These are phyloP conservation scores for Arizona elegans DNA, from an alignment of 2,113 vertebrate genomes.

Conservation along the genomic window DNA sequence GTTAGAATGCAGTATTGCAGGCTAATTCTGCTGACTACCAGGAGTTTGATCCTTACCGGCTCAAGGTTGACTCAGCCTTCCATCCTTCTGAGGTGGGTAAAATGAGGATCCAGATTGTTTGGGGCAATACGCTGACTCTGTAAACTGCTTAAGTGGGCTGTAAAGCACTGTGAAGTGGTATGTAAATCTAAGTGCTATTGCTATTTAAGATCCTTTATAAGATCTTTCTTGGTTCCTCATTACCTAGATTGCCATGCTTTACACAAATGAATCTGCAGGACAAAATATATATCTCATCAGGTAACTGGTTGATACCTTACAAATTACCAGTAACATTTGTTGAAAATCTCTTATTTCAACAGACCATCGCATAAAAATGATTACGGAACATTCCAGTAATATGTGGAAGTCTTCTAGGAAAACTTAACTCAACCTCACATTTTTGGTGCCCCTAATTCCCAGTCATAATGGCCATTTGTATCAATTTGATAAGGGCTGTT, in stretches of 20 bases:
- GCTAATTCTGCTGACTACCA: not conserved
- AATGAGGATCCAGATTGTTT: not conserved
- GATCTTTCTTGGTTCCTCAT: not conserved
- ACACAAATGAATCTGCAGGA: not conserved
- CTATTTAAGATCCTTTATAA: not conserved
- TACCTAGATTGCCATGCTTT: not conserved
- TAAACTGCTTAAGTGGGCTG: not conserved
- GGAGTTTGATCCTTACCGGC: not conserved
- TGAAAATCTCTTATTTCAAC: not conserved
- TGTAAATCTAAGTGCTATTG: not conserved
- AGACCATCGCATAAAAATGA: not conserved
- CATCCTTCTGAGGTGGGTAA: not conserved
- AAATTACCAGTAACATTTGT: not conserved
- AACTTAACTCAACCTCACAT: not conserved
- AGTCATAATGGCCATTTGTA: not conserved
- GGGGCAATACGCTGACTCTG: not conserved
- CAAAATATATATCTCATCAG: not conserved
- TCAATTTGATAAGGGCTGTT: not conserved
- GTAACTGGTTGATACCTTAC: not conserved
- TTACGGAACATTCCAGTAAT: not conserved
- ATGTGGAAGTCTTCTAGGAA: not conserved
- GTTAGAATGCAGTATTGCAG: not conserved
- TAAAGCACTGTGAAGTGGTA: not conserved
- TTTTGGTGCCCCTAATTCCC: not conserved
- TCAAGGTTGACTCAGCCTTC: not conserved